Evolutionary conservation across 2,113 vertebrate species (phyloP), one percentile per base, ranked within the genome.

Genomic region (Pluvianellus socialis): DNA sequence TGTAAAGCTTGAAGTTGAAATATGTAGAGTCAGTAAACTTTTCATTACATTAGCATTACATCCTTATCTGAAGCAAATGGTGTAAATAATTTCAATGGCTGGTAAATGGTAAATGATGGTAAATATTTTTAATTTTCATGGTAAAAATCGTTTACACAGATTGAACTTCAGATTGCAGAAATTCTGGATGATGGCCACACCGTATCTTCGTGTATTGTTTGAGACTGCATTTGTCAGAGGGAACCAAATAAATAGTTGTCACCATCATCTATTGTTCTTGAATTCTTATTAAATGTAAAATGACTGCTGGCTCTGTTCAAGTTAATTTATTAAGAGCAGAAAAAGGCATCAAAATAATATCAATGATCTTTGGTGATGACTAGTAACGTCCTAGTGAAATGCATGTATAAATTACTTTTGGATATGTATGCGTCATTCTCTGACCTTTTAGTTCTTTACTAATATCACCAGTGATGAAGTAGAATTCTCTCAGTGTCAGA

Each of bases 31-130:
- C 1, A 2, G 17, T 33, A 67, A 81, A 61, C 2, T 38, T 77
- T 84, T 71, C 28, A 33, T 23, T 77, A 62, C 1, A 1, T 9
- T 68, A 13, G 2, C 1, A 1, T 9, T 65, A 17, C 2, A 1
- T 24, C 24, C 7, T 70, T 77, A 18, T 20, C 20, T 52, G 14
- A 87, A 68, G 4, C 8, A 85, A 79, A 63, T 23, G 3, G 2
- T 38, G 8, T 61, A 62, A 87, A 71, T 16, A 30, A 42, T 86
- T 67, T 44, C n/a, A 66, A 47, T 65, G 24, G 2, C 8, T 74
- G 7, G 7, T 44, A 94, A 52, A 59, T 33, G 5, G n/a, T 38
- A 47, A 85, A 70, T 53, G 3, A 38, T 32, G 24, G 40, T 10
- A 71, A 53, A 47, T 32, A 45, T 67, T 59, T 74, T 70, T 45